Evolutionary conservation across 2,888 invertebrate genomes (phyloP).

Genomic region (Sphaerophoria rueppellii): DNA sequence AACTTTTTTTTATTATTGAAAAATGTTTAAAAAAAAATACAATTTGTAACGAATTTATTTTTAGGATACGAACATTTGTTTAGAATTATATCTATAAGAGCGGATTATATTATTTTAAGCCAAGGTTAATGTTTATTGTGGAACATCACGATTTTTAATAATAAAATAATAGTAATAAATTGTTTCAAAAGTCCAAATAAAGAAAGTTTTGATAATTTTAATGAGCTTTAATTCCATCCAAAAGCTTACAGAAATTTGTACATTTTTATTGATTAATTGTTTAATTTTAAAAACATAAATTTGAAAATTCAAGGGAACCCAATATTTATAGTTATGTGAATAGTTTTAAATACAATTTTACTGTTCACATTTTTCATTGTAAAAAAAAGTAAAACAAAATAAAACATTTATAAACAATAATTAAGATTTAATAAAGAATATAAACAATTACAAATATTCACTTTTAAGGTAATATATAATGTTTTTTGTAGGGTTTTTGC

Average conservation of each 20-base stretch:
- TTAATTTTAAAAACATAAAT: constrained; percentile 16
- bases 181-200: constrained; percentile 2
- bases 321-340: constrained; percentile 2
- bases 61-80: constrained; percentile 1
- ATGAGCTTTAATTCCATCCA: constrained; percentile 19
- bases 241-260: constrained; percentile 46
- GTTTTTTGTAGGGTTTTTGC: too few species aligned
- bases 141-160: background rate
- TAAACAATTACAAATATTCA: constrained; percentile 6
- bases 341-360: constrained; percentile 24
- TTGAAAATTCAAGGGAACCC: background rate
- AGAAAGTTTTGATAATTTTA: background rate
- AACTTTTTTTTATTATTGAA: background rate
- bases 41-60: constrained; percentile 31
- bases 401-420: constrained; percentile 29
- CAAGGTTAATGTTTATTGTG: background rate
- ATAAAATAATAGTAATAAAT: background rate
- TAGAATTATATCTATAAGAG: constrained; percentile 1
- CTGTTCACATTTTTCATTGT: constrained; percentile 60
- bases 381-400: constrained; percentile 38
- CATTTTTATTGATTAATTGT: background rate
- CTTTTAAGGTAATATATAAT: background rate
- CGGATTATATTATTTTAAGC: background rate
- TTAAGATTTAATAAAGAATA: constrained; percentile 1
- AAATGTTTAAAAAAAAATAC: too few species aligned